These are phyloP conservation scores for Oscheius sp. DNA, from an alignment of 1,140 invertebrate species.

Conservation along the genomic window DNA sequence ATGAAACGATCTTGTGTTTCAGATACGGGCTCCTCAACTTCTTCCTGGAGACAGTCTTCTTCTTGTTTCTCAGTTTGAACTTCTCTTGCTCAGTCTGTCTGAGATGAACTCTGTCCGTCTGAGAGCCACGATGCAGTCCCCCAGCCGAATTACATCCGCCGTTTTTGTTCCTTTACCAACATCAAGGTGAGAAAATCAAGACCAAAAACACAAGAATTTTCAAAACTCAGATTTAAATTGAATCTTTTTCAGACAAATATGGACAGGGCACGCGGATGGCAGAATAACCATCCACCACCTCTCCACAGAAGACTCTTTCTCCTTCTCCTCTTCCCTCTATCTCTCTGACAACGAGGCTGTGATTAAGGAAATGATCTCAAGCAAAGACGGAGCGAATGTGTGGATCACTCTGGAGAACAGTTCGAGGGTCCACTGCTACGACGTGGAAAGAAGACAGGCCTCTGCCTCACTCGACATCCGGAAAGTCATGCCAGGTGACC, in stretches of 20 bases:
- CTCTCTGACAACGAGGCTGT: constrained; percentile 21
- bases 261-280: constrained; percentile 41
- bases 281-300: constrained; percentile 33
- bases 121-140: background rate
- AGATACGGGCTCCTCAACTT: constrained; percentile 22
- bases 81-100: constrained; percentile 10
- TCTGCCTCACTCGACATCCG: constrained; percentile 75
- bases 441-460: constrained; percentile 25
- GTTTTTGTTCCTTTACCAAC: background rate
- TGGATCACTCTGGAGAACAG: constrained; percentile 27
- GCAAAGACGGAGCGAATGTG: constrained; percentile 8
- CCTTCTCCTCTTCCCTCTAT: constrained; percentile 41
- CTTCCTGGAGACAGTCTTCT: constrained; percentile 21
- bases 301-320: constrained; percentile 27
- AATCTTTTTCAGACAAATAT: constrained; percentile 33
- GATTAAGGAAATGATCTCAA: constrained; percentile 1
- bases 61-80: constrained; percentile 7
- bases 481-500: constrained; percentile 80
- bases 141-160: background rate
- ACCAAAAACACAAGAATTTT: background rate
- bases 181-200: background rate
- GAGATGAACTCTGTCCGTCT: constrained; percentile 22
- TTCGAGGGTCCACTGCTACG: constrained; percentile 15
- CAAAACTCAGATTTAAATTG: background rate
- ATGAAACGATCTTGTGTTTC: background rate